phyloP scores from a whole-genome alignment of 2,888 invertebrate genomes.

The Drosophila testacea region DNA sequence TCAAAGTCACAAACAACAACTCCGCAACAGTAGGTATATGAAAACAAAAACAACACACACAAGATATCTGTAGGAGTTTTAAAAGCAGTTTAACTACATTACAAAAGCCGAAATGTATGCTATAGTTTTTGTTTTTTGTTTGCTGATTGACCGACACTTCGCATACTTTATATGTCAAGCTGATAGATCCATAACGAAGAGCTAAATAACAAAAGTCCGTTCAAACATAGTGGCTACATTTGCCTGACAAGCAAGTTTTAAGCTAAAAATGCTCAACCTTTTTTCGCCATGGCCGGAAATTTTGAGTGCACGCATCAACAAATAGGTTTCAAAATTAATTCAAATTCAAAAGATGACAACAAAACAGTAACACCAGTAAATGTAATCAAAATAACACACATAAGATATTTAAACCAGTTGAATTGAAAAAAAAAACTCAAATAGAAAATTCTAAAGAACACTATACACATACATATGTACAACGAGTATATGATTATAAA shows the following conservation, averaged over 20 bases:
- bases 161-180: background rate
- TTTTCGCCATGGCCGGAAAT: background rate
- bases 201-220: background rate
- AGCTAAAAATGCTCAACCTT: slow-evolving; percentile 1
- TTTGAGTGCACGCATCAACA: slow-evolving; percentile 27
- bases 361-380: background rate
- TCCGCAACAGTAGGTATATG: slow-evolving; percentile 30
- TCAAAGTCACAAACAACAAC: slow-evolving; percentile 44
- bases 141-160: slow-evolving; percentile 1
- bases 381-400: background rate
- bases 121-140: background rate
- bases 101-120: slow-evolving; percentile 31
- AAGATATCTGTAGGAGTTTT: background rate
- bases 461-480: background rate
- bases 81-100: background rate
- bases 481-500: background rate
- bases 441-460: background rate
- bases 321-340: slow-evolving; percentile 51
- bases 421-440: background rate
- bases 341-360: slow-evolving; percentile 10
- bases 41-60: slow-evolving; percentile 16
- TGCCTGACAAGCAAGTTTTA: too few relatives aligned
- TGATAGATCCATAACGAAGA: background rate
- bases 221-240: background rate
- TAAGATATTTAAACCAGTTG: background rate